Evolutionary conservation across 2,113 vertebrate genomes (phyloP), one percentile per base, ranked within the genome.

Genomic region (Chionodraco myersi): DNA sequence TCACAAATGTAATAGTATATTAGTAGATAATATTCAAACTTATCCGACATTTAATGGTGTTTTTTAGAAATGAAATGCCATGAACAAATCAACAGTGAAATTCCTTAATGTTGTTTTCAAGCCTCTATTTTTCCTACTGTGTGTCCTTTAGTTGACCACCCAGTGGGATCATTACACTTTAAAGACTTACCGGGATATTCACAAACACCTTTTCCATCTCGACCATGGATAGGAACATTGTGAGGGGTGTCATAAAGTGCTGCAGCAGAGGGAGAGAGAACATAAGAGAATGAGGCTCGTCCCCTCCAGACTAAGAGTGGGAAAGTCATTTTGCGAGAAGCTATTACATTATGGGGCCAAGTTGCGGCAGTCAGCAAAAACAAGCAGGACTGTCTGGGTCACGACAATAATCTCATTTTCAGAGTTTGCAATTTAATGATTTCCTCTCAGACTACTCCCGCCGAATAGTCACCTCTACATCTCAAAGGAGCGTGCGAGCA

Each of bases 191-290:
- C 79, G 97, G 93, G 92, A 99, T 96, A 93, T 99, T 99, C 91
- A 99, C 96, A 93, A 99, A 99, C 86, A 99, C 95, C 26, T 93
- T 96, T 72, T 97, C 96, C 83, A 98, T 95, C 72, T 99, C 97
- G 16, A 84, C 80, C 26, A 90, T 11, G 12, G 97, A 95, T 49
- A 99, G 91, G 89, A 97, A 98, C 75, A 95, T 95, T 91, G 94
- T 96, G 87, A 99, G 91, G 26, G 98, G 98, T 63, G 89, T 93
- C 96, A 99, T 97, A 86, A 99, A 99, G 93, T 96, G 97, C 98
- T 99, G 94, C 49, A 61, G 87, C 89, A 80, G 63, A 90, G 72
- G 62, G 91, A 66, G 76, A 68, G 5, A 57, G 63, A 80, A 57
- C 10, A 56, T 45, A 5, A 74, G 65, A 52, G 73, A 85, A 58